Evolutionary conservation across 2,888 invertebrate genomes (phyloP), one percentile per base, ranked within the genome.

Genomic region (Erebia aethiops): DNA sequence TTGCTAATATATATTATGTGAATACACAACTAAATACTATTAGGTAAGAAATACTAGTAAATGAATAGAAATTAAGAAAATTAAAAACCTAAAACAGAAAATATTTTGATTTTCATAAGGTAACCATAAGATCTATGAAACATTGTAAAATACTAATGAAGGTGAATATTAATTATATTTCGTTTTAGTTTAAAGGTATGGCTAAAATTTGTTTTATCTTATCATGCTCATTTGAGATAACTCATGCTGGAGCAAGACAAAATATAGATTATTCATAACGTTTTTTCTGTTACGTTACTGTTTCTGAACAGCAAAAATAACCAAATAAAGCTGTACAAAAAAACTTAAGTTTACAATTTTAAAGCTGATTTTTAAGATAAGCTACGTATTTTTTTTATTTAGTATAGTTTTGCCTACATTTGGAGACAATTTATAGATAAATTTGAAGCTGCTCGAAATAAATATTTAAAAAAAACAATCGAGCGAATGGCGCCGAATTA

Each of bases 21-120:
- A 49, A 46, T 14, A 62, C 46, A 14, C 21, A 49, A 62, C 13
- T 62, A 46, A 62, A 62, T 62, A 62, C 49, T 62, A 62, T 62
- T 26, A 13, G 21, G 46, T 62, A 13, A 61, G 46, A 61, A 62
- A 62, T 46, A 49, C 49, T 49, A 61, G 16, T 49, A 49, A 61
- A 13, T 21, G 8, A 13, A 16, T 1, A 43, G 8, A 21, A 9
- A 43, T 43, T 13, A 4, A 21, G 7, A 21, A 57, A 26, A 35
- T 35, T 35, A 7, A 35, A 35, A 35, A 35, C 7, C 7, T 13
- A 26, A 57, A 13, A 14, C 13, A 18, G 0, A 46, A 62, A 35
- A 43, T 0, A 21, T 21, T 62, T 21, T 49, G 49, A 62, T 13
- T 62, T 62, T 62, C 62, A 62, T 62, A 62, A 62, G 62, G 62